Evolutionary conservation across 2,888 invertebrate species (phyloP), one percentile per base, ranked within the genome.

Genomic region (Meliscaeva auricollis): DNA sequence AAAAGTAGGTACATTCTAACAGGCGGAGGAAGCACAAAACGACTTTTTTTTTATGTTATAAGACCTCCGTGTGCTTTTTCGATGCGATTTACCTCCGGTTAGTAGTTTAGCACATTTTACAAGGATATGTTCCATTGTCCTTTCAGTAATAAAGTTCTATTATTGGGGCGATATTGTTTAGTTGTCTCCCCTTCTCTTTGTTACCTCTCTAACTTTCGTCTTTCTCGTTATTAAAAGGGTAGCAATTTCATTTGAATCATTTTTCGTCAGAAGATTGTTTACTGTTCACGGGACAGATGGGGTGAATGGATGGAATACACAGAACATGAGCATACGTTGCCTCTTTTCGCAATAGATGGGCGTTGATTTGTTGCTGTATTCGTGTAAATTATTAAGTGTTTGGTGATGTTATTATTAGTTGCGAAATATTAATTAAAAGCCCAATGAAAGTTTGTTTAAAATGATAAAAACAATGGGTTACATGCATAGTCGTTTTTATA

Each of bases 211-310:
- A 26, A 3, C n/a, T 30, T n/a, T 69, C 41, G 41, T 38, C 41
- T 22, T 38, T 22, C 38, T 58, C 17, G 56, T 52, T 22, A 44
- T 44, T 56, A 46, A 83, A 75, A 70, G 75, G 75, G 75, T 38
- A 72, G 75, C 79, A 80, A 84, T 80, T 84, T 84, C 75, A 80
- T 84, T 84, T 80, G 80, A 84, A 80, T 76, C 68, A 76, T 84
- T 84, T 72, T 75, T 75, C 38, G 79, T 73, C 62, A 80, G 70
- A 50, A 68, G 66, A 75, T 76, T 84, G 64, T 75, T 68, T 58
- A 64, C 56, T 48, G 50, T 69, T 62, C 13, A 15, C 2, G n/a
- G 56, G 20, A 26, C 7, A 48, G 32, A 11, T 48, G 46, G 56
- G 64, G 32, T 35, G 26, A 26, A 15, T 35, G n/a, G 5, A 35